Conservation (phyloP, 1,140 invertebrate genomes). For the Microvelia longipes region DNA sequence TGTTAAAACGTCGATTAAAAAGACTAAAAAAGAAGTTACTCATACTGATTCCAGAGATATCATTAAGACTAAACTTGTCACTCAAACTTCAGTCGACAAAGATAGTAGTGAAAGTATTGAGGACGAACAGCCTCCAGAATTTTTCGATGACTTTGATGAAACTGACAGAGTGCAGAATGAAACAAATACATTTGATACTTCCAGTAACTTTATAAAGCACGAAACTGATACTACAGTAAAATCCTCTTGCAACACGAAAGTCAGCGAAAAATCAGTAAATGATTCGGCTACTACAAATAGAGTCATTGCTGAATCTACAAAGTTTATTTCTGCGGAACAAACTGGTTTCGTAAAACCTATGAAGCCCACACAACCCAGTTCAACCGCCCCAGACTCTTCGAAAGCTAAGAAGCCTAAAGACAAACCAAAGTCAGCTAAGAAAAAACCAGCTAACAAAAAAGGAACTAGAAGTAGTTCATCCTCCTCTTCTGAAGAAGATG, state of each 20-base stretch:
- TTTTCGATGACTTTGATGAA: slow-evolving; percentile 20
- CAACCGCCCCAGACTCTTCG: slow-evolving; percentile 7
- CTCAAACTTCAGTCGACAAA: slow-evolving; percentile 5
- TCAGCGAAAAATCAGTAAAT: not conserved
- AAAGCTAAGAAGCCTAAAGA: slow-evolving; percentile 4
- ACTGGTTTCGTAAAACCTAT: not conserved
- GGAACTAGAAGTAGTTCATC: not conserved
- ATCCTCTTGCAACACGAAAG: not conserved
- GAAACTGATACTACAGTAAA: slow-evolving; percentile 1
- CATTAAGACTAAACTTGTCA: not conserved
- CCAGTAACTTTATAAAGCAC: not conserved
- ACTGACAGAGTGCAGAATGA: not conserved
- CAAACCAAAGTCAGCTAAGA: not conserved
- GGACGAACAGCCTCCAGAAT: slow-evolving; percentile 24
- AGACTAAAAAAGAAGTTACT: slow-evolving; percentile 1
- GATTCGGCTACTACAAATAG: not conserved
- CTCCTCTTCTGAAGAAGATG: slow-evolving; percentile 19
- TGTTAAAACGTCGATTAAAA: slow-evolving; percentile 4
- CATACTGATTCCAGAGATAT: not conserved
- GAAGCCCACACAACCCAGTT: not conserved
- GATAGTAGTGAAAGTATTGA: slow-evolving; percentile 18
- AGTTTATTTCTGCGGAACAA: not conserved
- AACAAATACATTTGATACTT: not conserved
- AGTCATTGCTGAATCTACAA: not conserved
- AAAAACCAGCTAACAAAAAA: not conserved